Evolutionary conservation across 2,888 invertebrate genomes (phyloP).

Genomic region (Drosophila aldrichi): DNA sequence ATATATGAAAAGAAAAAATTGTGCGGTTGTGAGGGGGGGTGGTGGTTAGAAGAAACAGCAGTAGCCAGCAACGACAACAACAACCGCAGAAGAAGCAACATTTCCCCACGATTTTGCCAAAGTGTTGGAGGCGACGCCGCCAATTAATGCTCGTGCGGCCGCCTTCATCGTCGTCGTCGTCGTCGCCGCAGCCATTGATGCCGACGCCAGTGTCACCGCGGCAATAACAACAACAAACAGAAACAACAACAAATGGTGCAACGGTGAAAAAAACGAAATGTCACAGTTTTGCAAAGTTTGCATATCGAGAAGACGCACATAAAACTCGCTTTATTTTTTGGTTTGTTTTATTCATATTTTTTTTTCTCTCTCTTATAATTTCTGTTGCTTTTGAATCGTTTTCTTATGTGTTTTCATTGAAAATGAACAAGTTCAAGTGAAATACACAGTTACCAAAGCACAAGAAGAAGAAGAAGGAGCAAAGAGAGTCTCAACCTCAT

Average conservation of each 20-base stretch:
- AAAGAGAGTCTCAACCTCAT: constrained; percentile 40
- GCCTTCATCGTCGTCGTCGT: constrained; percentile 8
- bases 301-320: constrained; percentile 51
- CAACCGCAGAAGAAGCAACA: constrained; percentile 27
- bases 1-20: constrained; percentile 51
- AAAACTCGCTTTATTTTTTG: constrained; percentile 28
- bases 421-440: constrained; percentile 46
- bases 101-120: constrained; percentile 50
- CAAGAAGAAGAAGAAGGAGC: constrained; percentile 20
- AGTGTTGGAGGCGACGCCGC: constrained; percentile 64
- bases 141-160: constrained; percentile 53
- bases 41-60: constrained; percentile 14
- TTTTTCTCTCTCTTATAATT: constrained; percentile 21
- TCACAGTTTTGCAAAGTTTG: constrained; percentile 57
- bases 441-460: constrained; percentile 37
- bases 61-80: constrained; percentile 15
- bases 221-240: constrained; percentile 44
- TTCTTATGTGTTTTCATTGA: constrained; percentile 42
- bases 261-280: constrained; percentile 54
- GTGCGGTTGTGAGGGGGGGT: constrained; percentile 34
- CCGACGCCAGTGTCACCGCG: constrained; percentile 56
- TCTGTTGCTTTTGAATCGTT: constrained; percentile 16
- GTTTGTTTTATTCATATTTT: constrained; percentile 10
- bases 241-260: constrained; percentile 41
- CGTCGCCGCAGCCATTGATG: constrained; percentile 52